Evolutionary conservation across 2,888 invertebrate species (phyloP), one percentile per base, ranked within the genome.

Genomic region (Ophion ellenae): DNA sequence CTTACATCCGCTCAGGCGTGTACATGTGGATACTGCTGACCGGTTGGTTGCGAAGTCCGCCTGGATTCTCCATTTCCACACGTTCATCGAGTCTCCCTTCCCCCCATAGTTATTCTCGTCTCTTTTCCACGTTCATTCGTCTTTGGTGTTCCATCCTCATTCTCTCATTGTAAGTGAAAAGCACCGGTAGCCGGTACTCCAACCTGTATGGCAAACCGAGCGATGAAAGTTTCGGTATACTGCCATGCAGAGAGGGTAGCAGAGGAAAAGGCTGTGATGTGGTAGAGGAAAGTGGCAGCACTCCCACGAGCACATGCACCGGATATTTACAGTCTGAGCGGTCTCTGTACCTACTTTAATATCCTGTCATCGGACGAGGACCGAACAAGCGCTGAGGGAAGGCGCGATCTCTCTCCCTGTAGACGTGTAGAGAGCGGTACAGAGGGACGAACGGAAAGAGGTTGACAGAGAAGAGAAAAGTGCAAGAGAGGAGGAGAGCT

Each of bases 291-390:
- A 45, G 69, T 79, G 63, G 67, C 57, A 69, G 76, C 71, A 57
- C 66, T 66, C 77, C 57, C 57, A 81, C 86, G 61, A 86, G 87
- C 88, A 87, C 87, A 83, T 85, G 87, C 87, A 88, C 90, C 91
- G 92, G 92, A 92, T 92, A 92, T 92, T 92, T 92, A 91, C 92
- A 92, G 92, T 91, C 91, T 91, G 90, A 89, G 90, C 91, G 88
- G 90, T 90, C 88, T 87, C 90, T 89, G 88, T 89, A 90, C 88
- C 91, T 91, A 91, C 92, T 92, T 92, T 92, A 92, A 92, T 92
- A 92, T 92, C 92, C 92, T 92, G 92, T 91, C 92, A 91, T 91
- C 90, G 91, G 78, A 64, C 64, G 47, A 28, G 89, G 88, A 87
- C 85, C 85, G 91, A 79, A 90, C 90, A 91, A 92, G 91, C 91